phyloP scores from a whole-genome alignment of 2,113 vertebrate species.

The Dasyprocta punctata region DNA sequence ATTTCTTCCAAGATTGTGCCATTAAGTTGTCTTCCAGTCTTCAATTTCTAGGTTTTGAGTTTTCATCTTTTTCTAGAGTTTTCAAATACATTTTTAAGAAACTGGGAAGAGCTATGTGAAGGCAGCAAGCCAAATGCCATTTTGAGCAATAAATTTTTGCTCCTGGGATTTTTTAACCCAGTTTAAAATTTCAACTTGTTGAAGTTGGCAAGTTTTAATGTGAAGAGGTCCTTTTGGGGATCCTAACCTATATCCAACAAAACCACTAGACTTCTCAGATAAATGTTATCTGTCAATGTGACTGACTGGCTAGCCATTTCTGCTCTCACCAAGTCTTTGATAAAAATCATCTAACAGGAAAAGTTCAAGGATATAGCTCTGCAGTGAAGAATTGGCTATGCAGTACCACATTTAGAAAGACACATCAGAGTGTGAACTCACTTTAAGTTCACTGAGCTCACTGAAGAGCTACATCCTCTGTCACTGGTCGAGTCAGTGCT shows the following conservation, averaged over 20 bases:
- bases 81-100: slow-evolving; percentile 59
- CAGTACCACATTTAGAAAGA: not conserved
- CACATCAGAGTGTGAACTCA: not conserved
- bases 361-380: not conserved
- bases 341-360: not conserved
- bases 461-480: not conserved
- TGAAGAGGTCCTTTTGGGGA: slow-evolving; percentile 19
- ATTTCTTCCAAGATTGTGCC: slow-evolving; percentile 51
- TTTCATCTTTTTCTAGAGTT: not conserved
- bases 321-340: not conserved
- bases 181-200: slow-evolving; percentile 58
- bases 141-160: slow-evolving; percentile 56
- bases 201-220: slow-evolving; percentile 9
- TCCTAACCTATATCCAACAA: not conserved
- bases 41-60: slow-evolving; percentile 31
- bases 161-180: slow-evolving; percentile 60
- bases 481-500: not conserved
- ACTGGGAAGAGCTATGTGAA: slow-evolving; percentile 14
- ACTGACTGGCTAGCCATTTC: not conserved
- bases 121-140: slow-evolving; percentile 62
- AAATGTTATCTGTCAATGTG: not conserved
- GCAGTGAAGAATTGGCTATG: not conserved
- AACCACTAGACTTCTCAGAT: not conserved
- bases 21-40: slow-evolving; percentile 56
- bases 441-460: not conserved